Conservation (phyloP, 2,797 vertebrate species). For the Microctenopoma lineatum region DNA sequence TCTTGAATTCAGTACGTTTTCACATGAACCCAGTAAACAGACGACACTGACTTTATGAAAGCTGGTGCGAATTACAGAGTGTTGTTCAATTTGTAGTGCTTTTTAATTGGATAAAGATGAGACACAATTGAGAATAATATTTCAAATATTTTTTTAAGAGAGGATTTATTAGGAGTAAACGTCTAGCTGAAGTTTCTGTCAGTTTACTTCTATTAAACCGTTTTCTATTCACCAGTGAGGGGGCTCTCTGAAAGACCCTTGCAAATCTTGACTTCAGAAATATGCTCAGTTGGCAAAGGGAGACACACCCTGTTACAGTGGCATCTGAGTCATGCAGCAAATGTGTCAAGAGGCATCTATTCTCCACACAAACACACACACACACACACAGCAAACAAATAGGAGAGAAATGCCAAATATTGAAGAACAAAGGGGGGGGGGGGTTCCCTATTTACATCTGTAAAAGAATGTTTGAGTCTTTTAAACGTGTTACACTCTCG, state of each 20-base stretch:
- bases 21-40: conserved; percentile 16
- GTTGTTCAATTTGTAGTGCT: neutral
- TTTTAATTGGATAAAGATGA: neutral
- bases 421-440: conserved; percentile 4
- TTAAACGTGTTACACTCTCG: conserved; percentile 59
- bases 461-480: conserved; percentile 29
- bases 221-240: conserved; percentile 66
- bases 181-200: conserved; percentile 16
- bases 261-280: conserved; percentile 83
- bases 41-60: neutral
- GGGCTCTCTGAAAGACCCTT: conserved; percentile 69
- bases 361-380: conserved; percentile 25
- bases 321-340: conserved; percentile 77
- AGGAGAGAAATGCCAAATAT: conserved; percentile 22
- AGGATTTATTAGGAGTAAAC: conserved; percentile 22
- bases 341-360: conserved; percentile 63
- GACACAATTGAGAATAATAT: conserved; percentile 22
- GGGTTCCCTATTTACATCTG: conserved; percentile 37
- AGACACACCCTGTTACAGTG: conserved; percentile 77
- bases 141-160: conserved; percentile 18
- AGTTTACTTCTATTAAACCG: conserved; percentile 54
- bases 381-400: conserved; percentile 34
- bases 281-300: conserved; percentile 82
- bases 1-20: conserved; percentile 21
- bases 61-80: neutral